Base-by-base conservation (phyloP, 1,140 invertebrate genomes). In the Hormaphis cornu region DNA sequence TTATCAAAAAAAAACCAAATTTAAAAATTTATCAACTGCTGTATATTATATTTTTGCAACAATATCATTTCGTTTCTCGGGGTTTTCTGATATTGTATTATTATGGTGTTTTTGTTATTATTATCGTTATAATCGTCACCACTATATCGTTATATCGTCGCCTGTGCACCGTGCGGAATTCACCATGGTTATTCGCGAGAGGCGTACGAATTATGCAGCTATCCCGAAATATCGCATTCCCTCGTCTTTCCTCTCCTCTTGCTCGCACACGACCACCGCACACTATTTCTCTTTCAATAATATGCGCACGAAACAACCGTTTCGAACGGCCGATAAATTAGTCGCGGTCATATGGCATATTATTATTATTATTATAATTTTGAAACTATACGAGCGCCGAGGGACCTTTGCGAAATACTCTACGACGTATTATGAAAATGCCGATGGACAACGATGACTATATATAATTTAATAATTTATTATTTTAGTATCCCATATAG, bases 251-350 rank as follows among this genome's bases (percentile, higher is more conserved):
- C 6, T 16, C 22, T 16, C 48, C 48, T 26, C 24, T 0, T n/a
- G 10, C 3, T 22, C 5, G 7, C 4, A 16, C 22, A 3, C 7
- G 16, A 22, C 3, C 48, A 16, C 9, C 24, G 16, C 6, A 9
- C 52, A n/a, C n/a, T 22, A 6, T 0, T 14, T 22, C 26, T 1
- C 22, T 20, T n/a, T 63, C 26, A 18, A n/a, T 44, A n/a, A 18
- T 46, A 42, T 20, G 28, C 59, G 0, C 8, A n/a, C n/a, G n/a
- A n/a, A n/a, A n/a, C n/a, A 18, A 20, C 12, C 18, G 30, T 56
- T 56, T 33, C 46, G 46, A 63, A 63, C 59, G 42, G n/a, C 59
- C 59, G 8, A 63, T 63, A 63, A 63, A 63, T 63, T 48, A 63
- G 59, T 46, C 28, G 18, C 16, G 30, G 18, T 6, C 26, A 30